Conservation (phyloP, 2,888 invertebrate species). For the Diplolepis rosae region DNA sequence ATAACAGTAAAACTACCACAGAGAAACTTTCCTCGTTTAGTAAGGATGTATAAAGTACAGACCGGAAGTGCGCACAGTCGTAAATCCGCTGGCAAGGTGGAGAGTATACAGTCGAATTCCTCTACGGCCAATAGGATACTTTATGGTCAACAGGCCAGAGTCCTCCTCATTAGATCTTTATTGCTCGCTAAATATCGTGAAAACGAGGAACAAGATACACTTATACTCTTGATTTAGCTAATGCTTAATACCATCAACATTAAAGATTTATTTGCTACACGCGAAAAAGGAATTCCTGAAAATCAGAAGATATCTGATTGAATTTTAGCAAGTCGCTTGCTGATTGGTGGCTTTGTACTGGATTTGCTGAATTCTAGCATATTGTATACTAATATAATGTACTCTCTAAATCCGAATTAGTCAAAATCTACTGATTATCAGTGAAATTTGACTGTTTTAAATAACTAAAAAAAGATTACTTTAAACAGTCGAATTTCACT, state of each 20-base stretch:
- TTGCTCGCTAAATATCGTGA: slow-evolving; percentile 63
- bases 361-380: too few species aligned
- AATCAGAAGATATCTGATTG: too few species aligned
- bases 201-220: slow-evolving; percentile 39
- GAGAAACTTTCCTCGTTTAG: background rate
- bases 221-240: slow-evolving; percentile 17
- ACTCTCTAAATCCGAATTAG: too few species aligned
- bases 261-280: background rate
- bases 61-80: slow-evolving; percentile 36
- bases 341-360: too few species aligned
- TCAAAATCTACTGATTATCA: too few species aligned
- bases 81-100: slow-evolving; percentile 34
- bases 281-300: too few species aligned
- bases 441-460: too few species aligned
- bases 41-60: slow-evolving; percentile 37
- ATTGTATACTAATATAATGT: too few species aligned
- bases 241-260: background rate
- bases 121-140: slow-evolving; percentile 41
- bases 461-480: too few species aligned
- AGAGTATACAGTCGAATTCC: slow-evolving; percentile 39
- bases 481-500: too few species aligned
- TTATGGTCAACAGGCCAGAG: slow-evolving; percentile 52
- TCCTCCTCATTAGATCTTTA: slow-evolving; percentile 65
- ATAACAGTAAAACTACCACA: background rate
- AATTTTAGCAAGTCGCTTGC: too few species aligned